These are phyloP conservation scores for Epizoanthus scotinus DNA, from an alignment of 92 coral and sea anemone species.

Conservation along the genomic window DNA sequence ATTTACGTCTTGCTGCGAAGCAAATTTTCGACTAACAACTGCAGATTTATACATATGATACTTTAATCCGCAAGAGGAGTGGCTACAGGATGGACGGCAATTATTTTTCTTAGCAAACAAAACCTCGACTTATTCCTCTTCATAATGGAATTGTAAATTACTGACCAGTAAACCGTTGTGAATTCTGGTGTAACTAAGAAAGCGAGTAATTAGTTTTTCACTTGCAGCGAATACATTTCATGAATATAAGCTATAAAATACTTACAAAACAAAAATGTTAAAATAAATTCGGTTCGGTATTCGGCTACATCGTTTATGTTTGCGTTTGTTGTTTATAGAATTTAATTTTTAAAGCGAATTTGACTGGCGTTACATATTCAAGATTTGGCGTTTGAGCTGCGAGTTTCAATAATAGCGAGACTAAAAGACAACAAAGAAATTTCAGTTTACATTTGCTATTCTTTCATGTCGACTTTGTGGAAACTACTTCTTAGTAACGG, in stretches of 20 bases:
- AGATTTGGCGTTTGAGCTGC: slow-evolving; percentile 62
- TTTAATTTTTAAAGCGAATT: slow-evolving; percentile 89
- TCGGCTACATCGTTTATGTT: slow-evolving; percentile 64
- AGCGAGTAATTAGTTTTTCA: slow-evolving; percentile 3
- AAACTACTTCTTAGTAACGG: slow-evolving; percentile 81
- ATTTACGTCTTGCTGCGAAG: slow-evolving; percentile 47
- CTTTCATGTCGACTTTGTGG: slow-evolving; percentile 41
- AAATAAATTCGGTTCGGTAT: slow-evolving; percentile 53
- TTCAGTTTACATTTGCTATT: slow-evolving; percentile 42
- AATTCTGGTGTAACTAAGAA: slow-evolving; percentile 67
- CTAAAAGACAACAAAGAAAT: slow-evolving; percentile 40
- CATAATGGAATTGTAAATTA: slow-evolving; percentile 85
- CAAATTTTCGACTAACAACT: slow-evolving; percentile 48
- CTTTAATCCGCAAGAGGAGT: slow-evolving; percentile 56
- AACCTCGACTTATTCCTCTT: slow-evolving; percentile 69
- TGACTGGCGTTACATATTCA: slow-evolving; percentile 67
- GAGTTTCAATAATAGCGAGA: slow-evolving; percentile 50
- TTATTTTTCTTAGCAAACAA: slow-evolving; percentile 86
- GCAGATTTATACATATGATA: slow-evolving; percentile 36
- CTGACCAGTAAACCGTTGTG: slow-evolving; percentile 66
- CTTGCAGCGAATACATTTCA: slow-evolving; percentile 1
- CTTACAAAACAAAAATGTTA: slow-evolving; percentile 26
- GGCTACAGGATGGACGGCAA: slow-evolving; percentile 66
- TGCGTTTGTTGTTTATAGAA: slow-evolving; percentile 76
- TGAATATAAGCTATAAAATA: slow-evolving; percentile 28